A percentile compares a stretch with the other conserved stretches of the same genome.
These are phyloP conservation scores for Armadillidium nasatum DNA, from an alignment of 1,140 invertebrate species.

Conservation along the genomic window DNA sequence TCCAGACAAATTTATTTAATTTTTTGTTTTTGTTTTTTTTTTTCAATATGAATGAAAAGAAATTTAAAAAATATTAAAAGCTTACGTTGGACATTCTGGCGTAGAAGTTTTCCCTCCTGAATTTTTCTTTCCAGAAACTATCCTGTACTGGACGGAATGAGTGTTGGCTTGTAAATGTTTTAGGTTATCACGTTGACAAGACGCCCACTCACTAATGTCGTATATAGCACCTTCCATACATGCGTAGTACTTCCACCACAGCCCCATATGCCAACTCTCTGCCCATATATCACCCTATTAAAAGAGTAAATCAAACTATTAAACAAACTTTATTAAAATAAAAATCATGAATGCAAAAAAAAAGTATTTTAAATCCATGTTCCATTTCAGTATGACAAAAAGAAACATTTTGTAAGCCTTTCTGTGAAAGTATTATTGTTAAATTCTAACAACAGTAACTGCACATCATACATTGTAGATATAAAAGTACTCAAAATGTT, in stretches of 20 bases:
- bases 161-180: conserved; percentile 65
- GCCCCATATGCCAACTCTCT: conserved; percentile 78
- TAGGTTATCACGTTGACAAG: conserved; percentile 64
- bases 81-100: background rate
- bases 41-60: too few relatives aligned
- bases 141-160: conserved; percentile 86
- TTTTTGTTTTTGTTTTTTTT: too few relatives aligned
- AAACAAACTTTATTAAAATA: background rate
- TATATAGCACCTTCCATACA: conserved; percentile 91
- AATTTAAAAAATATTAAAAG: too few relatives aligned
- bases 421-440: too few relatives aligned
- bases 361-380: background rate
- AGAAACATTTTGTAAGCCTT: too few relatives aligned
- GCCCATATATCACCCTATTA: conserved; percentile 90
- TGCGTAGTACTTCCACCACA: conserved; percentile 90
- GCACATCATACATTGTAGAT: too few relatives aligned
- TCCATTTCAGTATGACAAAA: too few relatives aligned
- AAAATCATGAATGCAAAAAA: background rate
- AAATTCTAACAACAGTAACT: too few relatives aligned
- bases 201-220: conserved; percentile 92
- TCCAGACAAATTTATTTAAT: too few relatives aligned
- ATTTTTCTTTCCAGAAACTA: conserved; percentile 63
- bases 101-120: background rate
- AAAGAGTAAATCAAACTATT: conserved; percentile 11
- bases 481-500: too few relatives aligned